These are phyloP conservation scores for Psylliodes chrysocephalus DNA, from an alignment of 2,888 invertebrate genomes.

Conservation along the genomic window DNA sequence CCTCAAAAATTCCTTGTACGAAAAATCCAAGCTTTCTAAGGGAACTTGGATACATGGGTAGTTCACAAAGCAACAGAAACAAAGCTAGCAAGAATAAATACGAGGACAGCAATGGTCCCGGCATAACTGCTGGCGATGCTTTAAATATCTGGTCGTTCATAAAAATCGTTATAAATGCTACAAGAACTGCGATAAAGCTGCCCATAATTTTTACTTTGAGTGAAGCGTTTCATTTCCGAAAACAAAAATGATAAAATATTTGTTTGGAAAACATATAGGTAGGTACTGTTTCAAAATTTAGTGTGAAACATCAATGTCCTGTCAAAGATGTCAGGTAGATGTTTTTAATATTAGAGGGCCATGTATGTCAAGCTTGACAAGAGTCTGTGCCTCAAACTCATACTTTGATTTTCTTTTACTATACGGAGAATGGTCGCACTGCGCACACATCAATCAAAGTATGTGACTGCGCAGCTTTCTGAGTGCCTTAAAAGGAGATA, in stretches of 20 bases:
- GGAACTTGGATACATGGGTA: constrained; percentile 54
- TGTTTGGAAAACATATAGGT: neutral
- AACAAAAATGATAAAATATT: neutral
- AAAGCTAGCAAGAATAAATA: constrained; percentile 55
- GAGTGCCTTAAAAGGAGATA: too few relatives aligned
- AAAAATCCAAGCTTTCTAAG: constrained; percentile 52
- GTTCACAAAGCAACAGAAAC: constrained; percentile 57
- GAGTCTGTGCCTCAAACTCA: too few relatives aligned
- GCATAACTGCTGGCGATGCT: constrained; percentile 46
- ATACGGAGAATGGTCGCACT: too few relatives aligned
- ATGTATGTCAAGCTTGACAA: too few relatives aligned
- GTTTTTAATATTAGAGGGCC: too few relatives aligned
- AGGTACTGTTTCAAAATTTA: too few relatives aligned
- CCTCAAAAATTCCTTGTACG: constrained; percentile 52
- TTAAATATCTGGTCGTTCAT: constrained; percentile 56
- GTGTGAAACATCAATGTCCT: too few relatives aligned
- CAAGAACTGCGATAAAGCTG: constrained; percentile 53
- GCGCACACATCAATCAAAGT: too few relatives aligned
- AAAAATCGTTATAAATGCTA: constrained; percentile 54
- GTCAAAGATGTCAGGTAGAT: too few relatives aligned
- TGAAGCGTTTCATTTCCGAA: neutral
- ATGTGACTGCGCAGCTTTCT: too few relatives aligned
- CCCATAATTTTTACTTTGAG: constrained; percentile 51
- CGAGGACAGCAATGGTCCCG: constrained; percentile 55
- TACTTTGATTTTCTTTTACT: too few relatives aligned